Evolutionary conservation across 2,888 invertebrate species (phyloP), one percentile per base, ranked within the genome.

Genomic region (Cylindroiulus punctatus): DNA sequence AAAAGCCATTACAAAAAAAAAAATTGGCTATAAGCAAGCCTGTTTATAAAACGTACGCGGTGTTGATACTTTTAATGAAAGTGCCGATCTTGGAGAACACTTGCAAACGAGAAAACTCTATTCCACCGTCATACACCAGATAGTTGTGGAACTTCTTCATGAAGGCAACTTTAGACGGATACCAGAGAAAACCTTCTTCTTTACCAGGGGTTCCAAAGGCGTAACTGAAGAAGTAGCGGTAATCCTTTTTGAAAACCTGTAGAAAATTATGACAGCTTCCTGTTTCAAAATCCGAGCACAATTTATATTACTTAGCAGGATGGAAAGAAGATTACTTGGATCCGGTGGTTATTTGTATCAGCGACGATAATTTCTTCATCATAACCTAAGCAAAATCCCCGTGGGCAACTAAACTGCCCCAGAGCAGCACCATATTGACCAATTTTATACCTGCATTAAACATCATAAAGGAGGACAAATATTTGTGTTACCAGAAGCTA

Each of bases 281-380:
- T 22, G 7, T 22, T 57, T 12, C 2, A 12, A 65, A 26, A 65
- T 65, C 5, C 12, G 26, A 65, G n/a, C 26, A 1, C 0, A 12
- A 90, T 88, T 57, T 84, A 36, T 84, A 88, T 82, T 52, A 12
- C 12, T n/a, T 14, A 14, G 81, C 0, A 12, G 32, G 14, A 12
- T n/a, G 1, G 7, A n/a, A 12, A 81, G 14, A 14, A 81, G 44
- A 30, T 87, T 90, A 95, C 95, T 92, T 97, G 96, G 90, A 98
- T 96, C 88, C 98, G 95, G 92, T 98, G 98, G 91, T 98, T 98
- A 91, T 98, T 97, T 7, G 98, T 98, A 91, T 98, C 97, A 82
- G 98, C 98, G 30, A 98, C 98, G 89, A 98, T 96, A 89, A 98
- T 98, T 90, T 98, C 98, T 91, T 98, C 98, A 90, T 98, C 97